These are phyloP conservation scores for Heliconius sara DNA, from an alignment of 2,888 invertebrate genomes.

Conservation along the genomic window DNA sequence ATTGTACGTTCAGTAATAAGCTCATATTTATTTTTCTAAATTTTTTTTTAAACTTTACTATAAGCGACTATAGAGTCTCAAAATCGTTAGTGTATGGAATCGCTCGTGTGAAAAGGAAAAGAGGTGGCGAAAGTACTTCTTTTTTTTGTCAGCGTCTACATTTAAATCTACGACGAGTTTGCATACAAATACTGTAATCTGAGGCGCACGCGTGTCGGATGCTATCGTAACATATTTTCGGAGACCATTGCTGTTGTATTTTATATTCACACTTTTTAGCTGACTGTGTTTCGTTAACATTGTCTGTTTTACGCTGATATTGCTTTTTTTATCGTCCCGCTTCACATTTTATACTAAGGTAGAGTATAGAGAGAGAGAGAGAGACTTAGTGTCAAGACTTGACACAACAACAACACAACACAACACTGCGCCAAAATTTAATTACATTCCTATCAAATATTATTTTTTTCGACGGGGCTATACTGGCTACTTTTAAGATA, in stretches of 20 bases:
- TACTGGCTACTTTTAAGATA: too few species aligned
- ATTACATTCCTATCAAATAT: too few species aligned
- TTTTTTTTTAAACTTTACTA: background rate
- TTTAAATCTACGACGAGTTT: background rate
- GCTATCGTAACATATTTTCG: background rate
- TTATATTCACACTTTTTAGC: background rate
- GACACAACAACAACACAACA: too few species aligned
- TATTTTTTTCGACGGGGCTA: too few species aligned
- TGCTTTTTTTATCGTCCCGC: background rate
- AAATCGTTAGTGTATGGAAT: background rate
- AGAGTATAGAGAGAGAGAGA: too few species aligned
- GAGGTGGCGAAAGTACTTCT: too few species aligned
- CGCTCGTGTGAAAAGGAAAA: too few species aligned
- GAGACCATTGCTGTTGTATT: background rate
- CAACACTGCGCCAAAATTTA: too few species aligned
- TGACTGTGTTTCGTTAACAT: background rate
- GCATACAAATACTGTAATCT: constrained; percentile 2
- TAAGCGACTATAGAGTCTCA: background rate
- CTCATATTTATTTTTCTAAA: too few species aligned
- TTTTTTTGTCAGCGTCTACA: background rate
- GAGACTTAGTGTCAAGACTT: too few species aligned
- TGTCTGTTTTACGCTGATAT: background rate
- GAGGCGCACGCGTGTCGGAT: background rate
- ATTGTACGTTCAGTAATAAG: too few species aligned
- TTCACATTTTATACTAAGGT: too few species aligned